Conservation (phyloP, 2,888 invertebrate species). For the Mellilla xanthometata region DNA sequence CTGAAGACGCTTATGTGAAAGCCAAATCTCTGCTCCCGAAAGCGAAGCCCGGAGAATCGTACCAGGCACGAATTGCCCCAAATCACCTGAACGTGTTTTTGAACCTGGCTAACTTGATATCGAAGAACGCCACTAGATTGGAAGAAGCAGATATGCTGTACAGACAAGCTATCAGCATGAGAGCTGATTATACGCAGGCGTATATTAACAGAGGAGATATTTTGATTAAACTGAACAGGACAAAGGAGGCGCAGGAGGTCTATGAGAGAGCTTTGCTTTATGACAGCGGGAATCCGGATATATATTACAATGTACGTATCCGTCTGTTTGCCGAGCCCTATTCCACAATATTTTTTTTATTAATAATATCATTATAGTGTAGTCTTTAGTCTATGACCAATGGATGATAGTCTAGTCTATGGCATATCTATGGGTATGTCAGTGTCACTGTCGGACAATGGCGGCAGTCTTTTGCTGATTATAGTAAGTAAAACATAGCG, state of each 20-base stretch:
- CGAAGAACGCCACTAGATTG: constrained; percentile 94
- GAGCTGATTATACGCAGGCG: constrained; percentile 97
- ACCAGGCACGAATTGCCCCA: constrained; percentile 97
- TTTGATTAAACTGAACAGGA: constrained; percentile 95
- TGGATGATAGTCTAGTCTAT: too few relatives aligned
- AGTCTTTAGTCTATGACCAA: too few relatives aligned
- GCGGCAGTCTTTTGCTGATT: too few relatives aligned
- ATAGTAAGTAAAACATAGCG: too few relatives aligned
- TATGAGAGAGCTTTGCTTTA: constrained; percentile 96
- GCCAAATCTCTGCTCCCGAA: constrained; percentile 95
- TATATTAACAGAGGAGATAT: constrained; percentile 99
- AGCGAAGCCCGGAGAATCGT: constrained; percentile 96
- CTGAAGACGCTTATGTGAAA: constrained; percentile 95
- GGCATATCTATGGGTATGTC: too few relatives aligned
- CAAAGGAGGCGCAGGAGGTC: constrained; percentile 96
- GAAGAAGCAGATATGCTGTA: constrained; percentile 97
- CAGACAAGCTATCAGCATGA: constrained; percentile 97
- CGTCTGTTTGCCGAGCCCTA: too few relatives aligned
- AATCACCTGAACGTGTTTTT: constrained; percentile 98
- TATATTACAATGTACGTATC: constrained; percentile 94
- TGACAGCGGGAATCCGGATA: constrained; percentile 96
- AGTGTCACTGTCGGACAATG: too few relatives aligned
- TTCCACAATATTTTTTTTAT: too few relatives aligned
- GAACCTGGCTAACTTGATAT: constrained; percentile 96
- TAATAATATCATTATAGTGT: too few relatives aligned